Base-by-base conservation (phyloP, 2,888 invertebrate genomes). In the Diloba caeruleocephala region DNA sequence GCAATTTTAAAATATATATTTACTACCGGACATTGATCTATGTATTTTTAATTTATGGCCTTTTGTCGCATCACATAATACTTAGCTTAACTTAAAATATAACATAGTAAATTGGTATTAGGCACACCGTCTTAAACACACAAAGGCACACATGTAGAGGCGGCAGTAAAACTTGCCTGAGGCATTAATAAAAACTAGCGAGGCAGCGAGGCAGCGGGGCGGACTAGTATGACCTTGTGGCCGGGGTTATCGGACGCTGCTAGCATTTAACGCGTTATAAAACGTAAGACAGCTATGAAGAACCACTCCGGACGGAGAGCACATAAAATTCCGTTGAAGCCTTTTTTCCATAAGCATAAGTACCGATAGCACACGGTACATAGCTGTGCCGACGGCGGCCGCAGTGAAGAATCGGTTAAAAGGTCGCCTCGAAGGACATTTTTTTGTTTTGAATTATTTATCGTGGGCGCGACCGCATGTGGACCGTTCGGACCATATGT, bases 291-390 rank as follows among this genome's bases (percentile, higher is more conserved):
- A 86, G 85, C 89, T 87, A 89, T 84, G 89, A 87, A 88, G 85
- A 89, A 88, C 90, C 88, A 90, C 90, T 88, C 75, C 77, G 84
- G 78, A 76, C 80, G 72, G 81, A 82, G 82, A 81, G 77, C 80
- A 87, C 84, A 91, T 90, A 85, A 89, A 90, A 92, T 89, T 92
- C 91, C 92, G 90, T 92, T 88, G 88, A 82, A 87, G 81, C 86
- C 87, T 90, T 92, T 90, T 91, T 90, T 87, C 81, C 76, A 78
- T 71, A 61, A 58, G 51, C 15, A 55, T 80, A 79, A 78, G 88
- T 90, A 90, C 90, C 90, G 89, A 92, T 88, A 89, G 74, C 85
- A 84, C 84, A 84, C 86, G 85, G 88, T 86, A 87, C 82, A 76
- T 76, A 78, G 76, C 64, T 71, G 74, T 59, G 75, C 70, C 68